Percentiles rank a stretch among this genome's conserved stretches.
phyloP scores from a whole-genome alignment of 2,888 invertebrate species.

The Aproaerema taeniolella region DNA sequence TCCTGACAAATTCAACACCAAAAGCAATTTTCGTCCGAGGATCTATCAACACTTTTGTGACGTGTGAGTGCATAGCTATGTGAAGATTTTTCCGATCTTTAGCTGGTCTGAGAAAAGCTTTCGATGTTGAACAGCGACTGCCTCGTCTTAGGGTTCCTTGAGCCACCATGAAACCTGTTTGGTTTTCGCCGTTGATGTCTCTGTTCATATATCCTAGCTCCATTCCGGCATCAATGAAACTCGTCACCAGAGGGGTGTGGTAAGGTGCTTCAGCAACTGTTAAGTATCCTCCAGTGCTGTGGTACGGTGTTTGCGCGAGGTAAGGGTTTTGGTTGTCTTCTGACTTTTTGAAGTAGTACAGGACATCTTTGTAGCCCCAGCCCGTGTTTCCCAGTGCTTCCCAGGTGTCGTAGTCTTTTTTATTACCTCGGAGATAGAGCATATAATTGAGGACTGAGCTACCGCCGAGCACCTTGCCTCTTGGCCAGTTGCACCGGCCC shows the following conservation, averaged over 20 bases:
- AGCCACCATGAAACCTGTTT: slow-evolving; percentile 93
- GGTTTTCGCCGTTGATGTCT: slow-evolving; percentile 91
- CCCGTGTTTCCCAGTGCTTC: slow-evolving; percentile 90
- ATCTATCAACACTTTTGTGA: slow-evolving; percentile 85
- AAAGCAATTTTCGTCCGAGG: slow-evolving; percentile 85
- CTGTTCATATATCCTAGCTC: slow-evolving; percentile 91
- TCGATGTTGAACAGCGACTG: slow-evolving; percentile 91
- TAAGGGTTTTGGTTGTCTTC: slow-evolving; percentile 94
- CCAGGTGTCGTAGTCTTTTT: slow-evolving; percentile 93
- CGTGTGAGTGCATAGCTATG: slow-evolving; percentile 89
- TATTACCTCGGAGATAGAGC: slow-evolving; percentile 93
- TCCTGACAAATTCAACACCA: slow-evolving; percentile 88
- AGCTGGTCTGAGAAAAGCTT: slow-evolving; percentile 90
- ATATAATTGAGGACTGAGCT: slow-evolving; percentile 94
- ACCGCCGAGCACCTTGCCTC: slow-evolving; percentile 95
- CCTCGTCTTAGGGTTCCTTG: slow-evolving; percentile 88
- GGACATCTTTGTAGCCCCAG: slow-evolving; percentile 89
- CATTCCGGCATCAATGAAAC: slow-evolving; percentile 89
- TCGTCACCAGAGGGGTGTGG: slow-evolving; percentile 88
- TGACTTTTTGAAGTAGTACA: slow-evolving; percentile 93
- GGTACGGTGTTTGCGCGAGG: slow-evolving; percentile 86
- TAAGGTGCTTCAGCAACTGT: slow-evolving; percentile 92
- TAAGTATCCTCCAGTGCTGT: slow-evolving; percentile 87
- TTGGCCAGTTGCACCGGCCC: slow-evolving; percentile 92
- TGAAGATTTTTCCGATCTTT: slow-evolving; percentile 89